Evolutionary conservation across 2,113 vertebrate species (phyloP), one percentile per base, ranked within the genome.

Genomic region (Scomber scombrus): DNA sequence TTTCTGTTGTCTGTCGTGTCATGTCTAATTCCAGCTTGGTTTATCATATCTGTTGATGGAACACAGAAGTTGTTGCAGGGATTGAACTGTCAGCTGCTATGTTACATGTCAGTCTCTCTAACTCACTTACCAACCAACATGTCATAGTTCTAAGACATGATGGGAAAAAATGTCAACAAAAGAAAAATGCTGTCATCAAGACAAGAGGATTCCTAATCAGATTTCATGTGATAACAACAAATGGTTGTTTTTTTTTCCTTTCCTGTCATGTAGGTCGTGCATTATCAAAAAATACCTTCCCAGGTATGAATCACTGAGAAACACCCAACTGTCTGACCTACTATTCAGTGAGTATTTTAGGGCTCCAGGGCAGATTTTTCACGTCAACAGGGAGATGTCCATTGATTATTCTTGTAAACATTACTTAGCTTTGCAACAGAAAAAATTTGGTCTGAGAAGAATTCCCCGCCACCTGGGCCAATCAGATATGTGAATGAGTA

Each of bases 401-500:
- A 19, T 19, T 55, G 0, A 14, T 43, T 3, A 18, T 55, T 66
- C 21, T 71, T 21, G 11, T n/a, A 21, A n/a, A 4, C n/a, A 5
- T 11, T 43, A 52, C 47, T 29, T 61, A 21, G 29, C 7, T 12
- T 52, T 19, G 14, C 40, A 5, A 26, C 12, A 4, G 6, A 18
- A 5, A 43, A n/a, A 56, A 4, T 16, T 34, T 12, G 5, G 3
- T 51, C 57, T 12, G 64, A 69, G 10, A 72, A 43, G 75, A 57
- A 77, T 68, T 77, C 67, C 45, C 21, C 5, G 43, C 9, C 52
- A 73, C 12, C n/a, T 46, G 47, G 23, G 69, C 69, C 66, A 61
- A 63, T 78, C 57, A 77, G 34, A 79, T 72, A 45, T 19, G 16
- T 46, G 64, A 52, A 43, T 12, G 29, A 71, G 50, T 34, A 14